phyloP scores from a whole-genome alignment of 2,888 invertebrate species.

The Timema podura region DNA sequence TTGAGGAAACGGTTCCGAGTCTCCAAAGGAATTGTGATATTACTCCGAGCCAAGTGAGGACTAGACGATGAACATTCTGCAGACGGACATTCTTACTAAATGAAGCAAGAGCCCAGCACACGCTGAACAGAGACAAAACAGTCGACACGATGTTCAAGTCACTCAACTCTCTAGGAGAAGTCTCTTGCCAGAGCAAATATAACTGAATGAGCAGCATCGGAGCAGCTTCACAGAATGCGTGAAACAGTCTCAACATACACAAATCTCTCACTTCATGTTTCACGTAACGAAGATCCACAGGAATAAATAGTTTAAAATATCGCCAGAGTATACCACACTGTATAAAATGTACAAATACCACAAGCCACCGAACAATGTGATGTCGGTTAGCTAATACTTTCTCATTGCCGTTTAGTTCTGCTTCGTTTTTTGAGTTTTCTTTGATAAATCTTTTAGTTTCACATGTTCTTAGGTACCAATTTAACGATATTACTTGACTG shows the following conservation, averaged over 20 bases:
- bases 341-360: conserved; percentile 53
- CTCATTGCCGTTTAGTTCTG: conserved; percentile 5
- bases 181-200: conserved; percentile 60
- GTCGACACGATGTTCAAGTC: conserved; percentile 79
- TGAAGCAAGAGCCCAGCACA: conserved; percentile 87
- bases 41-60: conserved; percentile 78
- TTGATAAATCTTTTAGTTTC: conserved; percentile 30
- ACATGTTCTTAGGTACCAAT: conserved; percentile 61
- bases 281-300: conserved; percentile 74
- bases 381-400: conserved; percentile 13
- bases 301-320: conserved; percentile 79
- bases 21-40: conserved; percentile 75
- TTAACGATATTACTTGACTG: conserved; percentile 70
- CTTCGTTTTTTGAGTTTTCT: conserved; percentile 32
- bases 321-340: conserved; percentile 52
- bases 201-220: conserved; percentile 82
- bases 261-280: conserved; percentile 71
- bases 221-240: conserved; percentile 84
- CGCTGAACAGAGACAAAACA: conserved; percentile 74
- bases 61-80: conserved; percentile 77
- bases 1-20: conserved; percentile 72
- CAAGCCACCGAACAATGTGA: conserved; percentile 55
- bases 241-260: conserved; percentile 74
- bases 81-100: conserved; percentile 82
- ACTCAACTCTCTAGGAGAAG: conserved; percentile 53